A percentile compares a stretch with the other conserved stretches of the same genome.
Conservation (phyloP, 2,113 vertebrate genomes). For the Deroptyus accipitrinus region DNA sequence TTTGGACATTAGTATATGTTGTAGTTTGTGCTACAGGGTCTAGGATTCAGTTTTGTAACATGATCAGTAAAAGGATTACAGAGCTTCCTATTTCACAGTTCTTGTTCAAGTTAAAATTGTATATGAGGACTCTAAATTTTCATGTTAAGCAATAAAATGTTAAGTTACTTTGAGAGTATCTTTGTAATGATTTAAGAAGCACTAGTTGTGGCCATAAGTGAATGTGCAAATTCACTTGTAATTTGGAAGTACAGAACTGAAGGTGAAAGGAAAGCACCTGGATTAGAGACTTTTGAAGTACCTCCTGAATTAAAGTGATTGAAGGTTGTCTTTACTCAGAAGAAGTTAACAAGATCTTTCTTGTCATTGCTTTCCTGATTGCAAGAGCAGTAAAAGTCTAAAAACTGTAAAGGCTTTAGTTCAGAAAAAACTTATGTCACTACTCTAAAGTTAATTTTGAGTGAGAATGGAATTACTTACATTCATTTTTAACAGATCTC, state of each 20-base stretch:
- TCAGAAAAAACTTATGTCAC: background rate
- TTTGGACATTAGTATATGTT: background rate
- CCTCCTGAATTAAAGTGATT: background rate
- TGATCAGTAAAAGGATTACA: background rate
- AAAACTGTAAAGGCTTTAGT: background rate
- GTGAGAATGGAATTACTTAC: background rate
- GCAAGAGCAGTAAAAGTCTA: background rate
- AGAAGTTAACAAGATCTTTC: background rate
- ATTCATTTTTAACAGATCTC: background rate
- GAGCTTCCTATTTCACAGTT: background rate
- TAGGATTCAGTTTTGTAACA: background rate
- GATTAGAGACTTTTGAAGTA: background rate
- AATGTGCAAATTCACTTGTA: background rate
- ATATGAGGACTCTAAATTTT: background rate
- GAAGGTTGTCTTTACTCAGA: background rate
- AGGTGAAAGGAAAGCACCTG: background rate
- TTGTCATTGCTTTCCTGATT: background rate
- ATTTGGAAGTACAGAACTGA: background rate
- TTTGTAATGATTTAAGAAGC: background rate
- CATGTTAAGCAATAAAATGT: background rate
- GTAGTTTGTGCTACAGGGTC: background rate
- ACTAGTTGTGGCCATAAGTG: accelerated
- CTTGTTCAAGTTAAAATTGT: background rate
- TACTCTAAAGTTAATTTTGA: background rate
- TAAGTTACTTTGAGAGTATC: background rate